Conservation (phyloP, 1,140 invertebrate species). For the Drosophila fuyamai region DNA sequence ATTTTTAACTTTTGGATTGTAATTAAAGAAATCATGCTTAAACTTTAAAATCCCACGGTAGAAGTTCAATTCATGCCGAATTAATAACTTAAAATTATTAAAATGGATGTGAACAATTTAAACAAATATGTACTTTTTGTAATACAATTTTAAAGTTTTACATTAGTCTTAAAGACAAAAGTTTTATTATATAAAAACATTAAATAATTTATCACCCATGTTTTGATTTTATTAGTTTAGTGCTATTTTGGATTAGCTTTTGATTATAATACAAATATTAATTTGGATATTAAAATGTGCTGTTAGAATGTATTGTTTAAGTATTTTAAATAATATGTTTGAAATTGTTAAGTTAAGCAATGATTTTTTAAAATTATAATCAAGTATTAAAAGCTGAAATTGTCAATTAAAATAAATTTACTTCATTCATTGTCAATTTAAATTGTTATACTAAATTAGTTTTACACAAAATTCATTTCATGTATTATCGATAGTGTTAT, state of each 20-base stretch:
- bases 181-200: background rate
- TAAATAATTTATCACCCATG: too few species aligned
- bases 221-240: background rate
- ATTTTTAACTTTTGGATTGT: background rate
- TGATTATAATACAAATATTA: background rate
- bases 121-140: too few species aligned
- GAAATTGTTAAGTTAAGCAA: too few species aligned
- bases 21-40: constrained; percentile 4
- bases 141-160: too few species aligned
- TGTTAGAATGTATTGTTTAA: background rate
- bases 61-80: constrained; percentile 13
- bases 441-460: too few species aligned
- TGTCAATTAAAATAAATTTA: too few species aligned
- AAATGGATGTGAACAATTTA: background rate
- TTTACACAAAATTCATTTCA: too few species aligned
- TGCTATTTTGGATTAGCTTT: background rate
- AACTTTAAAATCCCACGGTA: background rate
- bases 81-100: background rate
- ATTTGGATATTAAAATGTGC: background rate
- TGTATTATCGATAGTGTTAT: too few species aligned
- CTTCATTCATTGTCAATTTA: too few species aligned
- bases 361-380: too few species aligned
- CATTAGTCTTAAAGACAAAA: background rate
- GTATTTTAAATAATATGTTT: background rate
- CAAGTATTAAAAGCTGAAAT: too few species aligned